Evolutionary conservation across 2,888 invertebrate species (phyloP), one percentile per base, ranked within the genome.

Genomic region (Disparrhopalites patrizii): DNA sequence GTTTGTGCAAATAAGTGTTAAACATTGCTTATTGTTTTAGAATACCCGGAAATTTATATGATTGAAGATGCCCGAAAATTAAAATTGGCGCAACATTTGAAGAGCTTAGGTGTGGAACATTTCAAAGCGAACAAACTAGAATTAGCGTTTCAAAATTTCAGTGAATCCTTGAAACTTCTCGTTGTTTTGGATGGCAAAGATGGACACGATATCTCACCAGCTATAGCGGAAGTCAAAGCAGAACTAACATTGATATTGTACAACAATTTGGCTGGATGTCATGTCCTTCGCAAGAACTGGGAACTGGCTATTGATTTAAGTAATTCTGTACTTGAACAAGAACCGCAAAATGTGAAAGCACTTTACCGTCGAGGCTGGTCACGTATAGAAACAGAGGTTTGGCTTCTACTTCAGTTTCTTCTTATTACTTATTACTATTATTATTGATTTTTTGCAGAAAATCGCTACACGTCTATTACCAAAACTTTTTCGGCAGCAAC

Each of bases 231-330:
- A 8, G 82, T 85, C 64, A 81, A 89, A 70, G 77, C 83, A 38
- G 79, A 81, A 60, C 78, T 89, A 8, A 85, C 88, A 78, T 80
- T 85, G 10, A 85, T 85, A 73, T 81, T 92, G 8, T 90, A 88
- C 77, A 88, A 89, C 73, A 94, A 94, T 79, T 81, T 93, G 77
- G 89, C 92, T 0, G 87, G 88, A 52, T 91, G 92, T 77, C 88
- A 91, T 75, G 81, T 91, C 23, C 86, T 86, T 69, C 83, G 83
- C 68, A 79, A 85, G 10, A 86, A 87, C 71, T 88, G 85, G 78
- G 82, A 85, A 4, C 84, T 86, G 67, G 87, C 86, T 0, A 77
- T 89, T 31, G 81, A 83, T 40, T 82, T 91, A 13, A 90, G 81
- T 80, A 77, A 77, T 8, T 81, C 81, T 75, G 81, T 82, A 20